Conservation (phyloP, 2,888 invertebrate genomes). For the Microplitis deprimator region DNA sequence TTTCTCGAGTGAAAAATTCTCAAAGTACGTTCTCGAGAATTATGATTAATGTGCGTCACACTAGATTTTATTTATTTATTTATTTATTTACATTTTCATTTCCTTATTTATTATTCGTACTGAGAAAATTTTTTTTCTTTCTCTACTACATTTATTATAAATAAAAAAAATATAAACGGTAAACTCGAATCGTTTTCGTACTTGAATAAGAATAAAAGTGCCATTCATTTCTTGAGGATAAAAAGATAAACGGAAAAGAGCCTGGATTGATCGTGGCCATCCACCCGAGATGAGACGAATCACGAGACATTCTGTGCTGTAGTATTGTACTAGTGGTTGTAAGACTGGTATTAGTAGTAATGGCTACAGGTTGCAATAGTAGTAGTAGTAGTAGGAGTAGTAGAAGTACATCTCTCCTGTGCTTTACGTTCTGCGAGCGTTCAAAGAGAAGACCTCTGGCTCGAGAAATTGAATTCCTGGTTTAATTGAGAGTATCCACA, state of each 20-base stretch:
- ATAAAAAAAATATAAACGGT: not conserved
- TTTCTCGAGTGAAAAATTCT: not conserved
- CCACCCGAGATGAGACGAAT: constrained; percentile 18
- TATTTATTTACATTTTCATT: not conserved
- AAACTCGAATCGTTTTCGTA: constrained; percentile 31
- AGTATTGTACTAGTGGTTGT: not conserved
- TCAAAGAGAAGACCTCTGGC: constrained; percentile 34
- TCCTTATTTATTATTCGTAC: not conserved
- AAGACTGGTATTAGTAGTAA: not conserved
- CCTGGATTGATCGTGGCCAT: constrained; percentile 19
- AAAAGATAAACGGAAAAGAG: constrained; percentile 1
- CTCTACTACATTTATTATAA: not conserved
- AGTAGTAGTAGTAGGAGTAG: not conserved
- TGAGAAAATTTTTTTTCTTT: not conserved
- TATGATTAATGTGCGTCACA: not conserved
- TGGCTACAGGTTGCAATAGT: not conserved
- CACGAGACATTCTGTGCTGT: not conserved
- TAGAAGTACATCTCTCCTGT: not conserved
- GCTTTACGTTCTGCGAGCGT: constrained; percentile 1
- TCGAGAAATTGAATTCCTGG: constrained; percentile 50
- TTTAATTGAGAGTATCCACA: constrained; percentile 46
- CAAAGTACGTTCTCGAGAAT: not conserved
- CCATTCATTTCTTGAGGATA: constrained; percentile 4
- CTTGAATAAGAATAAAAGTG: constrained; percentile 18
- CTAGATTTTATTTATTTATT: not conserved